Conservation (phyloP, 2,888 invertebrate species). For the Hydraecia micacea region DNA sequence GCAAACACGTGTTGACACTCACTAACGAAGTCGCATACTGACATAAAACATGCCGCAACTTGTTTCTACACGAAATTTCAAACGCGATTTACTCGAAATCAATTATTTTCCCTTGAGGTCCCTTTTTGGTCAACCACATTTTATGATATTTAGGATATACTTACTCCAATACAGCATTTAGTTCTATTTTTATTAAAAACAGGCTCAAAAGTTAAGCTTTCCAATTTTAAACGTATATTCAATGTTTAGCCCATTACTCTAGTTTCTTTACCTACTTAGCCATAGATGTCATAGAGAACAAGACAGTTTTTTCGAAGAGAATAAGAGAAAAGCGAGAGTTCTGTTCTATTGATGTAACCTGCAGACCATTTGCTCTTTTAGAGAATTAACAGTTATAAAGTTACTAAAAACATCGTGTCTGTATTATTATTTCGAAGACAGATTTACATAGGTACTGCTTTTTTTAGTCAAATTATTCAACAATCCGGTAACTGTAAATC, state of each 20-base stretch:
- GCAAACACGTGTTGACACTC: too few species aligned
- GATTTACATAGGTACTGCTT: not conserved
- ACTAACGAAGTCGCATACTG: too few species aligned
- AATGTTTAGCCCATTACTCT: constrained; percentile 18
- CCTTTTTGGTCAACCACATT: too few species aligned
- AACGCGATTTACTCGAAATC: too few species aligned
- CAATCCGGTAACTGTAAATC: not conserved
- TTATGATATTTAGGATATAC: not conserved
- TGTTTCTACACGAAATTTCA: too few species aligned
- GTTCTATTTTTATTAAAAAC: too few species aligned
- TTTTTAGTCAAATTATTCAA: not conserved
- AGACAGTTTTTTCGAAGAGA: not conserved
- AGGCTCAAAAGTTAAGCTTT: constrained; percentile 9
- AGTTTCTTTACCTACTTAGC: constrained; percentile 38
- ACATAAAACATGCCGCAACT: too few species aligned
- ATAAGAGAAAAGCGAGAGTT: not conserved
- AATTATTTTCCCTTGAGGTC: too few species aligned
- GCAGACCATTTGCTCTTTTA: not conserved
- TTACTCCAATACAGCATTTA: not conserved
- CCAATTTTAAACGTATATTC: constrained; percentile 11
- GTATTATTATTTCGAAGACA: not conserved
- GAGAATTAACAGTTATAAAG: not conserved
- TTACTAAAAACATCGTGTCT: not conserved
- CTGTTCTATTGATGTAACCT: not conserved
- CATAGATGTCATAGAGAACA: constrained; percentile 11